Percentiles rank a stretch among this genome's conserved stretches.
These are phyloP conservation scores for Acanthopleura granulata DNA, from an alignment of 2,888 invertebrate genomes.

Conservation along the genomic window DNA sequence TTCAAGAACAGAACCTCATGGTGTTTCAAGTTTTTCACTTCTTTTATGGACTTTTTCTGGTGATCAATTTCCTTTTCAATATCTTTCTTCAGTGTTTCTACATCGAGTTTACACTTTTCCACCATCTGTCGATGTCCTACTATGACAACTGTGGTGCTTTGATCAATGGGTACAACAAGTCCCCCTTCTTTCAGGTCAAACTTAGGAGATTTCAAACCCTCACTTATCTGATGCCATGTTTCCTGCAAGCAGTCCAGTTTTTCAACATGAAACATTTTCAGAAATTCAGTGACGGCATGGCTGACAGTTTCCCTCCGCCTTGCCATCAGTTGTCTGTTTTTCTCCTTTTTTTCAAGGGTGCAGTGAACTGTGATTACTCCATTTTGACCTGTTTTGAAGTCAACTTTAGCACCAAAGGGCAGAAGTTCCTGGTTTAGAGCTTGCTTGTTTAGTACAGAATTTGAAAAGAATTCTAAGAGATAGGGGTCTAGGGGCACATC, in stretches of 20 bases:
- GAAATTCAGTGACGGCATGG: neutral
- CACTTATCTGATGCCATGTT: neutral
- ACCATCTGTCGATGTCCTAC: neutral
- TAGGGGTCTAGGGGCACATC: neutral
- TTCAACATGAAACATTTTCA: neutral
- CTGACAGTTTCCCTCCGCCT: neutral
- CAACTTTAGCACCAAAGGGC: neutral
- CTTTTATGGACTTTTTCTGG: neutral
- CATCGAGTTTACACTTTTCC: neutral
- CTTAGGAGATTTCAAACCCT: neutral
- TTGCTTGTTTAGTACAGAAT: neutral
- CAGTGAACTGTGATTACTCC: neutral
- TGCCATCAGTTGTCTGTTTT: neutral
- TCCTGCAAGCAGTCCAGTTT: neutral
- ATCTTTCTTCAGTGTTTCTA: neutral
- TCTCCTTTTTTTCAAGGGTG: neutral
- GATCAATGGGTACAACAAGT: neutral
- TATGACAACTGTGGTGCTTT: neutral
- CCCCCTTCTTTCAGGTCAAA: constrained; percentile 6
- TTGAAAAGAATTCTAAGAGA: neutral
- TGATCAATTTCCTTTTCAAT: neutral
- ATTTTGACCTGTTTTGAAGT: neutral
- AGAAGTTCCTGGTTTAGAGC: neutral
- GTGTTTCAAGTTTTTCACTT: neutral
- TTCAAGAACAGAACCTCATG: neutral